phyloP scores from a whole-genome alignment of 2,113 vertebrate species.

The Syrmaticus mikado region DNA sequence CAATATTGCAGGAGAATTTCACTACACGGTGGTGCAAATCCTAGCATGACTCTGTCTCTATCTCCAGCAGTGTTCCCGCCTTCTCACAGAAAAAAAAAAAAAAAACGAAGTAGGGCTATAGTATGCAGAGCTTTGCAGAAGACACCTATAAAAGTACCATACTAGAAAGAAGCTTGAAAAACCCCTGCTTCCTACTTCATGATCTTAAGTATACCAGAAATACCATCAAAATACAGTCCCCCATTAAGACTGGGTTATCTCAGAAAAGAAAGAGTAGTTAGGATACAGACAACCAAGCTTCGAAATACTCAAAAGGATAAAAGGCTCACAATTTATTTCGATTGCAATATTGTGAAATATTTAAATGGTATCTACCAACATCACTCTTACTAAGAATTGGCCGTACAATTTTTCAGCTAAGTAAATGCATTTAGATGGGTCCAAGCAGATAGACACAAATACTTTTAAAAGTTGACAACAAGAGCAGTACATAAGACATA shows the following conservation, averaged over 20 bases:
- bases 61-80: background rate
- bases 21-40: background rate
- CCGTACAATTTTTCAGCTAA: background rate
- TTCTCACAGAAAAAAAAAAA: background rate
- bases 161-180: background rate
- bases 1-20: background rate
- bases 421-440: background rate
- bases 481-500: background rate
- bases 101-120: background rate
- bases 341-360: background rate
- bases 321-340: background rate
- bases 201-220: background rate
- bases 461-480: background rate
- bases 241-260: background rate
- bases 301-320: background rate
- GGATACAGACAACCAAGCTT: background rate
- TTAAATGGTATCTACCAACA: background rate
- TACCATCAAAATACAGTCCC: background rate
- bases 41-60: background rate
- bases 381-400: background rate
- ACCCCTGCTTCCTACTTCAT: background rate
- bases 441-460: background rate
- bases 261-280: background rate
- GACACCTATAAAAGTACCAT: background rate
- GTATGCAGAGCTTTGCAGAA: background rate